phyloP scores from a whole-genome alignment of 2,113 vertebrate species.

The Myotis lucifugus region DNA sequence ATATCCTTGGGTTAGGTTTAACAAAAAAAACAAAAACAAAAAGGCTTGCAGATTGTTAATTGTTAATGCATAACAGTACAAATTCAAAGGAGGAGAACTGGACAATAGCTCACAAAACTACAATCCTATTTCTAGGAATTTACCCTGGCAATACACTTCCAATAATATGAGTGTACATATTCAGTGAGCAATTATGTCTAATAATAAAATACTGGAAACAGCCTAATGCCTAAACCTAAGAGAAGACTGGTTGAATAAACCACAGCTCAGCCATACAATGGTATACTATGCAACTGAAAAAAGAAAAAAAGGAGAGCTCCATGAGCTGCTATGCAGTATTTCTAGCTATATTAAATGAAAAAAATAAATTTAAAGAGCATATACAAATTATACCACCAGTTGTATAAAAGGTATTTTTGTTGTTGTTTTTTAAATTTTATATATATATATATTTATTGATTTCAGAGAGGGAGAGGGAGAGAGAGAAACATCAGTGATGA shows the following conservation, averaged over 20 bases:
- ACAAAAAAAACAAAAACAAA: neutral
- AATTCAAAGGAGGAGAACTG: neutral
- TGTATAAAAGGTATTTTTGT: neutral
- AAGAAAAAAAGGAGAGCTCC: neutral
- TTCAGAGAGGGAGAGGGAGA: too few relatives aligned
- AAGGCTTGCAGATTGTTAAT: neutral
- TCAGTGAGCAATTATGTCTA: neutral
- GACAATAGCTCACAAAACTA: neutral
- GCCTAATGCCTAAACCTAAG: neutral
- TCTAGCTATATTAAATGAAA: neutral
- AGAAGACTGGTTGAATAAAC: neutral
- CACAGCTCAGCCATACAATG: neutral
- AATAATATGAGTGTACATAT: neutral
- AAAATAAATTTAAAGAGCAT: neutral
- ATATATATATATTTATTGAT: too few relatives aligned
- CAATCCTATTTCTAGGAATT: neutral
- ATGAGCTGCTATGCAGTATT: neutral
- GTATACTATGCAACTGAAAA: neutral
- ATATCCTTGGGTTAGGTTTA: neutral
- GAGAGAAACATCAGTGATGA: too few relatives aligned
- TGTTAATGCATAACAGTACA: neutral
- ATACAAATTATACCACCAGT: neutral
- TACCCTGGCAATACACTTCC: neutral
- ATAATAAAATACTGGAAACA: neutral
- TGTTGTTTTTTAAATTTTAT: too few relatives aligned